A percentile compares a stretch with the other conserved stretches of the same genome.
These are phyloP conservation scores for Drosophila buzzatii DNA, from an alignment of 2,888 invertebrate species.

Conservation along the genomic window DNA sequence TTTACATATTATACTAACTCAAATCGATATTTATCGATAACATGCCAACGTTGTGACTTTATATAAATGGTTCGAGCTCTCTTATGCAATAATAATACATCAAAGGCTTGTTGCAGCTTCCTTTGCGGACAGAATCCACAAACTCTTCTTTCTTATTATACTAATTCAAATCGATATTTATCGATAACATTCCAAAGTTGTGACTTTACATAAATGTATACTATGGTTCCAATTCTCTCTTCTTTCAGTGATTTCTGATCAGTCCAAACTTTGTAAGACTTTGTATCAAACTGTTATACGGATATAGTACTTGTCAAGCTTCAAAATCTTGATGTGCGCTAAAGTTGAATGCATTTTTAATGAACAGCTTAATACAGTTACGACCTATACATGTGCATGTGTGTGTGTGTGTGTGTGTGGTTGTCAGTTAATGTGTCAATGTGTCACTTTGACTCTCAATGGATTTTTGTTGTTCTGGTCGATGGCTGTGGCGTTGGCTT, in stretches of 20 bases:
- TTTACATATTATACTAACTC: background rate
- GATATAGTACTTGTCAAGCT: background rate
- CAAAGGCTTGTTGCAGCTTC: no score
- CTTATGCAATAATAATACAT: no score
- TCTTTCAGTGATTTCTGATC: no score
- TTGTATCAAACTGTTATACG: background rate
- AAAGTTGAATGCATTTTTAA: background rate
- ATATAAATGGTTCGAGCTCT: no score
- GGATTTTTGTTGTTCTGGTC: conserved; percentile 54
- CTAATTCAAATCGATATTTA: background rate
- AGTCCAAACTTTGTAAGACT: background rate
- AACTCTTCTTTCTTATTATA: no score
- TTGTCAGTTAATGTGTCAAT: conserved; percentile 68
- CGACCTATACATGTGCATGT: conserved; percentile 13
- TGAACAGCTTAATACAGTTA: conserved; percentile 6
- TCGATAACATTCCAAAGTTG: background rate
- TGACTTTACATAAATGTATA: no score
- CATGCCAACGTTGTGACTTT: no score
- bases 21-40: background rate
- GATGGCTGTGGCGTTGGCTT: conserved; percentile 21
- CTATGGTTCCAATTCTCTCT: no score
- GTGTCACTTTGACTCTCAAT: conserved; percentile 71
- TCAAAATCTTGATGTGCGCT: no score
- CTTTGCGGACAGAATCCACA: no score
- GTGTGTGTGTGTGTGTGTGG: conserved; percentile 16